Percentiles rank a stretch among this genome's conserved stretches.
Conservation (phyloP, 2,113 vertebrate genomes). For the Amphilophus citrinellus region DNA sequence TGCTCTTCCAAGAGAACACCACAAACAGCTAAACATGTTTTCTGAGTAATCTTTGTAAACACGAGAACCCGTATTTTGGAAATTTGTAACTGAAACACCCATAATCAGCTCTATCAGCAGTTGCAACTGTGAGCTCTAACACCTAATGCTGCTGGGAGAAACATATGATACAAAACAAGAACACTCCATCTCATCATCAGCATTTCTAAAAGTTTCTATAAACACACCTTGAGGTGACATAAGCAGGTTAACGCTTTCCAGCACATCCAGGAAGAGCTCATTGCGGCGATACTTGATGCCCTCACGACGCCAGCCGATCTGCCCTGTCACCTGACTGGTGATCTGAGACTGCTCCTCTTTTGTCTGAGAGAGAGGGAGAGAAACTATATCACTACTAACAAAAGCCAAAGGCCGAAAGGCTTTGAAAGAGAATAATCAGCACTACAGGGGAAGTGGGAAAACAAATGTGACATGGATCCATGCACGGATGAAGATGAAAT, state of each 20-base stretch:
- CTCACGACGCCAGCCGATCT: constrained; percentile 98
- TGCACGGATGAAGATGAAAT: background rate
- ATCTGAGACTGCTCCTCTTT: constrained; percentile 99
- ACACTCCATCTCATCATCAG: background rate
- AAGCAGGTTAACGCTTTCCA: constrained; percentile 98
- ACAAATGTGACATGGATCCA: background rate
- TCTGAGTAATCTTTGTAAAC: background rate
- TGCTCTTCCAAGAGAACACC: background rate
- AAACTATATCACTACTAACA: constrained; percentile 28
- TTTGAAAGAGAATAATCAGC: constrained; percentile 26
- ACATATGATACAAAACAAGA: background rate
- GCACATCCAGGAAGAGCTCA: constrained; percentile 96
- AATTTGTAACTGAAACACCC: background rate
- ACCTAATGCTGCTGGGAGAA: background rate
- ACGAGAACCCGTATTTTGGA: background rate
- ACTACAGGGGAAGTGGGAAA: constrained; percentile 5
- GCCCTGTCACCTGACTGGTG: constrained; percentile 99
- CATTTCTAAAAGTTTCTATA: background rate
- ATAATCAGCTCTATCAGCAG: background rate
- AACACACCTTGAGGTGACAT: constrained; percentile 96
- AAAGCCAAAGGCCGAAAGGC: background rate
- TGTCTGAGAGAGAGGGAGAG: constrained; percentile 84
- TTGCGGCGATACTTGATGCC: constrained; percentile 99
- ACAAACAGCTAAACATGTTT: background rate
- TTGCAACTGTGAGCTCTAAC: background rate